Percentiles rank a stretch among this genome's conserved stretches.
Evolutionary conservation across 2,797 vertebrate genomes (phyloP).

Genomic region (Lithobates pipiens): DNA sequence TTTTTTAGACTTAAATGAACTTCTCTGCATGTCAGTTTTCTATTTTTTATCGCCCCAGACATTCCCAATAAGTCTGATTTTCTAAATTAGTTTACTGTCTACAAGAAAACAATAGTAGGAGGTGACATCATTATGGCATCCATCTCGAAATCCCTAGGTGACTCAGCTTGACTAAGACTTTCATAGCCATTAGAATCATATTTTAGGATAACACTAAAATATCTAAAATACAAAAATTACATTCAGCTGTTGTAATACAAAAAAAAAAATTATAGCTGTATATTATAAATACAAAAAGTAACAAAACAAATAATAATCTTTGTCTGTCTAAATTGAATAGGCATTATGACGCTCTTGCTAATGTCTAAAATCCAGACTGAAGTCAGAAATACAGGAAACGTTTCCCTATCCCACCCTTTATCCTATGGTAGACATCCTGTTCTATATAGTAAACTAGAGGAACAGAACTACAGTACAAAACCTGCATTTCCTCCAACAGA

Average conservation of each 20-base stretch:
- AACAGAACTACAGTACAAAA: neutral
- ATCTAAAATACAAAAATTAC: neutral
- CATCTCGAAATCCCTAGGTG: neutral
- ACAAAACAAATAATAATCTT: neutral
- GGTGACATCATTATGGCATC: constrained; percentile 15
- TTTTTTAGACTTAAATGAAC: too few species aligned
- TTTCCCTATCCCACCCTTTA: neutral
- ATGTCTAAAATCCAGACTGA: neutral
- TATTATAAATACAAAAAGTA: neutral
- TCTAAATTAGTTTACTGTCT: constrained; percentile 8
- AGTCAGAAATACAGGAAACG: neutral
- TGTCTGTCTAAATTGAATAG: neutral
- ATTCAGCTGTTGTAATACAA: neutral
- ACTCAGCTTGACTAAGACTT: constrained; percentile 5
- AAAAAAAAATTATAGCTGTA: neutral
- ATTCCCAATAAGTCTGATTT: constrained; percentile 32
- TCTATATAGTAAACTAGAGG: neutral
- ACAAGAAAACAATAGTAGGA: constrained; percentile 35
- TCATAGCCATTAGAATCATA: neutral
- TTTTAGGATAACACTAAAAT: neutral
- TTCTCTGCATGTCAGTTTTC: neutral
- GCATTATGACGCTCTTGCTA: neutral
- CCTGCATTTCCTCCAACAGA: constrained; percentile 13
- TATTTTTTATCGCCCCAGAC: constrained; percentile 13
- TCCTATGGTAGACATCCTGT: neutral